Conservation (phyloP, 2,113 vertebrate species). For the Tauraco erythrolophus region DNA sequence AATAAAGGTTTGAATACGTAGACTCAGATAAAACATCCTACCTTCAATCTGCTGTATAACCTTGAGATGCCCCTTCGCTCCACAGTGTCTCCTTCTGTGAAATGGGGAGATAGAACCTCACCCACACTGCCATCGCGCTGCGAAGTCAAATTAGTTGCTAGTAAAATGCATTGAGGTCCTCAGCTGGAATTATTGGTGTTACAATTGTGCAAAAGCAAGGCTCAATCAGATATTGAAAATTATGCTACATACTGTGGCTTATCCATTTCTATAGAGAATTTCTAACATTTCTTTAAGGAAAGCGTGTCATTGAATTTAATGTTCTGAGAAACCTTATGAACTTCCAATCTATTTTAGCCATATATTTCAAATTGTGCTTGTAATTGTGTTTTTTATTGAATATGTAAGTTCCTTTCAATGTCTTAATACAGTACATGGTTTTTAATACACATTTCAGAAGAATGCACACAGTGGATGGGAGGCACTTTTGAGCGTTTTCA, state of each 20-base stretch:
- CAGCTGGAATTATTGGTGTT: background rate
- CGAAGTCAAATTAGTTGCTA: background rate
- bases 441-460: conserved; percentile 36
- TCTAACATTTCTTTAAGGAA: conserved; percentile 34
- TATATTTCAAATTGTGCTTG: conserved; percentile 35
- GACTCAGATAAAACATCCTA: background rate
- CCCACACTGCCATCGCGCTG: background rate
- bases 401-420: conserved; percentile 6
- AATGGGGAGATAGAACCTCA: background rate
- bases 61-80: background rate
- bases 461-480: conserved; percentile 6
- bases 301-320: background rate
- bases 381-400: conserved; percentile 38
- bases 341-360: conserved; percentile 11
- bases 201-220: conserved; percentile 8
- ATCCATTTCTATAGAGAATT: conserved; percentile 7
- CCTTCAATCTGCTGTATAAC: background rate
- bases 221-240: conserved; percentile 33
- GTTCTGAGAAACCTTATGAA: conserved; percentile 24
- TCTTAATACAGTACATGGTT: background rate
- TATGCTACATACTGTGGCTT: background rate
- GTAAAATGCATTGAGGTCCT: background rate
- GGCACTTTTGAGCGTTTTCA: conserved; percentile 39
- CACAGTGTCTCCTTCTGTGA: background rate
- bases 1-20: background rate